phyloP scores from a whole-genome alignment of 2,797 vertebrate genomes.

The Xenentodon cancila region DNA sequence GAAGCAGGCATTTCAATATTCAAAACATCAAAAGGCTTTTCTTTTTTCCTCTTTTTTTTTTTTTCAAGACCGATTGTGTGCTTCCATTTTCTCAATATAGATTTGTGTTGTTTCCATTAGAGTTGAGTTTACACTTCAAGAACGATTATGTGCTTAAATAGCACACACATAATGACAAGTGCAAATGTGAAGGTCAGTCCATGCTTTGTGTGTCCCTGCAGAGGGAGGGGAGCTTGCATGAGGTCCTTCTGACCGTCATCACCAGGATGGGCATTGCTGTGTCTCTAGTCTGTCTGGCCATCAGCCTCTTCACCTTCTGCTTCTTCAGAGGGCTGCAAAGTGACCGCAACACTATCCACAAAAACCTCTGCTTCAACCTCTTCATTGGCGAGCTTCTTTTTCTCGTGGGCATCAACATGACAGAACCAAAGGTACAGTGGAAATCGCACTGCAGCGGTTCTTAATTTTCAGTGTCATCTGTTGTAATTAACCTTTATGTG shows the following conservation, averaged over 20 bases:
- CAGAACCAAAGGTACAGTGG: slow-evolving; percentile 87
- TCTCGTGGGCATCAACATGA: slow-evolving; percentile 98
- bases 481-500: slow-evolving; percentile 42
- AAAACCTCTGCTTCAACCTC: slow-evolving; percentile 98
- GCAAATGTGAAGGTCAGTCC: slow-evolving; percentile 23
- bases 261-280: slow-evolving; percentile 96
- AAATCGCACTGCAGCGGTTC: slow-evolving; percentile 9
- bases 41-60: background rate
- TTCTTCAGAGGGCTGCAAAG: slow-evolving; percentile 97
- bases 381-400: slow-evolving; percentile 97
- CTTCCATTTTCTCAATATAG: slow-evolving; percentile 23
- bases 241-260: slow-evolving; percentile 93
- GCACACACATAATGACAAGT: slow-evolving; percentile 14
- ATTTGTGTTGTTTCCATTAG: slow-evolving; percentile 10
- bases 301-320: slow-evolving; percentile 99
- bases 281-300: slow-evolving; percentile 95
- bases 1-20: background rate
- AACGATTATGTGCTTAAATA: slow-evolving; percentile 21
- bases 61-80: slow-evolving; percentile 2
- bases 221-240: slow-evolving; percentile 91
- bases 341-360: slow-evolving; percentile 99
- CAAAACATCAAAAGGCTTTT: background rate
- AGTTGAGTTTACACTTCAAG: background rate
- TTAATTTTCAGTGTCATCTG: slow-evolving; percentile 25
- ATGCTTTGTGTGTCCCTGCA: slow-evolving; percentile 53